Base-by-base conservation (phyloP, 2,888 invertebrate genomes). In the Junonia oenone region DNA sequence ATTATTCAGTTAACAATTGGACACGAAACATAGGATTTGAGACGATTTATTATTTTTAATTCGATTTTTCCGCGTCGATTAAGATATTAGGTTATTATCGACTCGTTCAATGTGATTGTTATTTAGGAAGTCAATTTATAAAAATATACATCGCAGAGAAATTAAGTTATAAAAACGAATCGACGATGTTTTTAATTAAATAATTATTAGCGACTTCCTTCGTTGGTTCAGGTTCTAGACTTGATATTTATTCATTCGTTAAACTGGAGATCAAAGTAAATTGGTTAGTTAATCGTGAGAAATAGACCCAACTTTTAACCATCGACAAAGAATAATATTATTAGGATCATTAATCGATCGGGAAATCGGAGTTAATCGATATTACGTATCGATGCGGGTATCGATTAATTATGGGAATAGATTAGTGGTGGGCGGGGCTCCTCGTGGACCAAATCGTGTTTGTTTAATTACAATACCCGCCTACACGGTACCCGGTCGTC, bases 381-480 rank as follows among this genome's bases (percentile, higher is more conserved):
- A 74, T 78, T 75, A 66, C 66, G 68, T 69, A 63, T 67, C 63
- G 59, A 59, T 53, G 56, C 62, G 63, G 61, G 68, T 67, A 75
- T 73, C 78, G 79, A 83, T 85, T 83, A 80, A 83, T 85, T 82
- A 83, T 72, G 66, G 69, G 78, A 82, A 81, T 83, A 81, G 82
- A 83, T 84, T 80, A 81, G 79, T 64, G 65, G 69, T 72, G 71
- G 87, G 88, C 80, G 83, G 75, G 55, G 55, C 63, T 70, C 81
- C 80, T 80, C 81, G 81, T 64, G 72, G 76, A 76, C 65, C 35
- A 6, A 13, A 75, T 74, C 75, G 76, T 85, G 83, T 86, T 85
- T 83, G 83, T 80, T 82, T 82, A 82, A 84, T 84, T 81, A 77
- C 75, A 68, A 69, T 74, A 67, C 65, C 77, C 79, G 76, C 77